Percentiles rank a stretch among this genome's conserved stretches.
These are phyloP conservation scores for Myotis vivesi DNA, from an alignment of 2,797 vertebrate species.

Conservation along the genomic window DNA sequence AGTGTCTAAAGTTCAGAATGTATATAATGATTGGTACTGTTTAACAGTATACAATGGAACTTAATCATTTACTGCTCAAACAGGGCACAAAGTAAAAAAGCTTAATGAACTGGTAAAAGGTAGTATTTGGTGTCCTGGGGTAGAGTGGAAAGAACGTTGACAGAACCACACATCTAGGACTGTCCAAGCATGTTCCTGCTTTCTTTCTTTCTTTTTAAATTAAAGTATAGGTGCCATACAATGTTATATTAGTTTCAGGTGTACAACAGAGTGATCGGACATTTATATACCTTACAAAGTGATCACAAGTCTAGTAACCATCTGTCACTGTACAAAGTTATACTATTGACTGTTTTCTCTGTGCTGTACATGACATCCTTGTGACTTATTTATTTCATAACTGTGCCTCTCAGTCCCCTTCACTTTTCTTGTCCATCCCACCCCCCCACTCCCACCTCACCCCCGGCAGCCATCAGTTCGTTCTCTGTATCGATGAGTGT, in stretches of 20 bases:
- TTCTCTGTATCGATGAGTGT: background rate
- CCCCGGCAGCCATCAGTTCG: background rate
- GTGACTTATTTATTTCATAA: background rate
- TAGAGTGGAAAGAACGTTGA: background rate
- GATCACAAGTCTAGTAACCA: background rate
- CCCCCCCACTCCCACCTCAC: too few species aligned
- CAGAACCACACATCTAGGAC: background rate
- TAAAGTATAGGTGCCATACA: background rate
- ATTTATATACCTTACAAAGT: background rate
- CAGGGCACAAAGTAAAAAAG: background rate
- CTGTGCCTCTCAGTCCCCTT: background rate
- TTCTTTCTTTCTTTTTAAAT: background rate
- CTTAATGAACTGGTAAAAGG: background rate
- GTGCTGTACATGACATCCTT: background rate
- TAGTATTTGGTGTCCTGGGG: background rate
- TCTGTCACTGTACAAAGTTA: background rate
- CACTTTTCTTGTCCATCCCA: background rate
- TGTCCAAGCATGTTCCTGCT: background rate
- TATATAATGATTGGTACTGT: background rate
- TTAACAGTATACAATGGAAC: background rate
- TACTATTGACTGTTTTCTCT: background rate
- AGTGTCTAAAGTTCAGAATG: conserved; percentile 11
- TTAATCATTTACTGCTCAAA: conserved; percentile 40
- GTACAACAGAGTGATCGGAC: background rate
- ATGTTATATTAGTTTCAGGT: background rate